These are phyloP conservation scores for Aphrocallistes beatrix DNA, from an alignment of 37 sponge, comb jelly and placozoan species.

Conservation along the genomic window DNA sequence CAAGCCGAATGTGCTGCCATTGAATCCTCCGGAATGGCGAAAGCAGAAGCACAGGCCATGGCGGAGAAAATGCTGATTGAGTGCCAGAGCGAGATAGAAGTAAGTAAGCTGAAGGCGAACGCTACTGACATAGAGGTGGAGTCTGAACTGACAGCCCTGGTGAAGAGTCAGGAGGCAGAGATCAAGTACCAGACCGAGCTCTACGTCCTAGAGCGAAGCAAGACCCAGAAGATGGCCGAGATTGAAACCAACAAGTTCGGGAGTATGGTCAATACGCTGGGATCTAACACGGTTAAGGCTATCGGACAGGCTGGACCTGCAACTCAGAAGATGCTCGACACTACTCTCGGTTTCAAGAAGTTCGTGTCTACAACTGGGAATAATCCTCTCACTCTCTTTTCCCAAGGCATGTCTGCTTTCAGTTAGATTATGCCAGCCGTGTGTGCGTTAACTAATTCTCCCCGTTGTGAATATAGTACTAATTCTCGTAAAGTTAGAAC, in stretches of 20 bases:
- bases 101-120: constrained; percentile 67
- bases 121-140: constrained; percentile 58
- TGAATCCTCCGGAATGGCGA: constrained; percentile 81
- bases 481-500: no score
- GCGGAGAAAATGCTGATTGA: constrained; percentile 80
- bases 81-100: constrained; percentile 80
- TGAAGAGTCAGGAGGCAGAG: constrained; percentile 42
- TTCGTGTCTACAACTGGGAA: background rate
- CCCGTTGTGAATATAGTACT: constrained; percentile 6
- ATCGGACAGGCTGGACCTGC: constrained; percentile 9
- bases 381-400: background rate
- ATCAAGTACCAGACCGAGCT: constrained; percentile 44
- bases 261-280: background rate
- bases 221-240: constrained; percentile 45
- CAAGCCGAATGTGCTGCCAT: constrained; percentile 83
- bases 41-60: constrained; percentile 79
- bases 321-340: constrained; percentile 19
- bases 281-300: background rate
- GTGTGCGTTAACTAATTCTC: background rate
- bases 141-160: constrained; percentile 54
- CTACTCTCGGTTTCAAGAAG: background rate
- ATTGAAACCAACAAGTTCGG: constrained; percentile 53
- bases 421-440: background rate
- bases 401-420: background rate
- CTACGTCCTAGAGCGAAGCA: constrained; percentile 61